Evolutionary conservation across 2,113 vertebrate genomes (phyloP).

Genomic region (Toxotes chatareus): DNA sequence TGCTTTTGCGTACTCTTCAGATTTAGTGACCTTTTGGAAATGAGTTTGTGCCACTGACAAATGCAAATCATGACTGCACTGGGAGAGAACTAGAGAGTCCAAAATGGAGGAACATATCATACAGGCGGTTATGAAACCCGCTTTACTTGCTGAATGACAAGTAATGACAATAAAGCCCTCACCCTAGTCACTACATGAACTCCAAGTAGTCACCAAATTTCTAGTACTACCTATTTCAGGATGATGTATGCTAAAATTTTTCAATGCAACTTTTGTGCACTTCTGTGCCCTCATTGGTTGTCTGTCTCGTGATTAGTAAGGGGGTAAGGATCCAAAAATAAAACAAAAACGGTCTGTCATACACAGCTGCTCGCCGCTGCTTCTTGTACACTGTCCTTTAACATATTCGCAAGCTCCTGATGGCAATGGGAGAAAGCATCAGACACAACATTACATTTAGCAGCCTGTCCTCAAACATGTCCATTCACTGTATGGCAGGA

Average conservation of each 20-base stretch:
- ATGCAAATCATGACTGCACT: neutral
- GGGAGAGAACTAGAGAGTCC: neutral
- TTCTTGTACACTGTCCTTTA: conserved; percentile 11
- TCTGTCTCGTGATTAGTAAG: neutral
- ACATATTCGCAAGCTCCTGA: conserved; percentile 9
- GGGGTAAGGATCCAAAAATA: neutral
- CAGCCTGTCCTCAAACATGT: conserved; percentile 52
- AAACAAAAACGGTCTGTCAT: neutral
- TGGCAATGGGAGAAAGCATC: conserved; percentile 18
- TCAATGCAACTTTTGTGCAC: neutral
- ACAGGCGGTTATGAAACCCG: neutral
- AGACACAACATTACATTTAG: conserved; percentile 48
- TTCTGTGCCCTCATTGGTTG: neutral
- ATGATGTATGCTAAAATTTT: neutral
- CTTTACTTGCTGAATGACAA: neutral
- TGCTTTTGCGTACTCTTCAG: neutral
- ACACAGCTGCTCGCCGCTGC: neutral
- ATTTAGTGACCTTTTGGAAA: neutral
- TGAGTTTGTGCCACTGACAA: neutral
- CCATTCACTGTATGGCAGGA: conserved; percentile 49
- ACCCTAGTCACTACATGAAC: neutral
- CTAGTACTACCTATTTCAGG: neutral
- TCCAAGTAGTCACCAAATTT: neutral
- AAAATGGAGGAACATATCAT: neutral
- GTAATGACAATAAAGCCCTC: neutral